A percentile compares a stretch with the other conserved stretches of the same genome.
These are phyloP conservation scores for Sciurus carolinensis DNA, from an alignment of 2,797 vertebrate species.

Conservation along the genomic window DNA sequence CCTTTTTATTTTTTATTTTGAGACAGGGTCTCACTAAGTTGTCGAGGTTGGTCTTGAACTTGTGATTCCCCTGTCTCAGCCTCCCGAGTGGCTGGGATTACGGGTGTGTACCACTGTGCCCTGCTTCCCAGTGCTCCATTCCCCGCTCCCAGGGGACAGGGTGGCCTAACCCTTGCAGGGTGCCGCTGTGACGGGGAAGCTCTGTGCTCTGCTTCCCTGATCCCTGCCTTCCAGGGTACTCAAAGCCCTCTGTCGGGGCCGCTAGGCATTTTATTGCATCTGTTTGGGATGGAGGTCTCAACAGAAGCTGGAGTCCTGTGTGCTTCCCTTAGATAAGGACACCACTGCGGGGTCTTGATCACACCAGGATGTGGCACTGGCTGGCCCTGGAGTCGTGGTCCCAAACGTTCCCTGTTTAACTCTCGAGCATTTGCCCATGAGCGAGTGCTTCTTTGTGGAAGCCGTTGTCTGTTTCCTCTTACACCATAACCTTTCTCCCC, in stretches of 20 bases:
- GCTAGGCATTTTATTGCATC: neutral
- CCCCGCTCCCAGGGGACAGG: neutral
- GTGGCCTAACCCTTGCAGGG: neutral
- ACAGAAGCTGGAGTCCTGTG: neutral
- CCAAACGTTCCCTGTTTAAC: neutral
- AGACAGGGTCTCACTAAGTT: too few species aligned
- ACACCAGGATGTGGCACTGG: neutral
- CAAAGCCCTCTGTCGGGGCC: fast-evolving
- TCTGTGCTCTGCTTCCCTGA: neutral
- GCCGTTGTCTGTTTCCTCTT: neutral
- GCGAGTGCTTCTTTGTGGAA: neutral
- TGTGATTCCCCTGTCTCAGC: too few species aligned
- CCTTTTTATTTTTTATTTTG: too few species aligned
- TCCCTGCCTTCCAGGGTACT: neutral
- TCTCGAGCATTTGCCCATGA: neutral
- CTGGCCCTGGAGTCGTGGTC: neutral
- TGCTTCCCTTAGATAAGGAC: neutral
- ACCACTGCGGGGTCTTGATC: neutral
- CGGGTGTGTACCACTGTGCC: too few species aligned
- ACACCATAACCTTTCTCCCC: conserved; percentile 14
- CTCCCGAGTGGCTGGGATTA: too few species aligned
- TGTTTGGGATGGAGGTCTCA: neutral
- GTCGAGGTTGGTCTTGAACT: too few species aligned
- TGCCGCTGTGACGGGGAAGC: neutral
- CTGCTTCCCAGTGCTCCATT: neutral